These are phyloP conservation scores for Drosophila ohnishii DNA, from an alignment of 1,140 invertebrate genomes.

Conservation along the genomic window DNA sequence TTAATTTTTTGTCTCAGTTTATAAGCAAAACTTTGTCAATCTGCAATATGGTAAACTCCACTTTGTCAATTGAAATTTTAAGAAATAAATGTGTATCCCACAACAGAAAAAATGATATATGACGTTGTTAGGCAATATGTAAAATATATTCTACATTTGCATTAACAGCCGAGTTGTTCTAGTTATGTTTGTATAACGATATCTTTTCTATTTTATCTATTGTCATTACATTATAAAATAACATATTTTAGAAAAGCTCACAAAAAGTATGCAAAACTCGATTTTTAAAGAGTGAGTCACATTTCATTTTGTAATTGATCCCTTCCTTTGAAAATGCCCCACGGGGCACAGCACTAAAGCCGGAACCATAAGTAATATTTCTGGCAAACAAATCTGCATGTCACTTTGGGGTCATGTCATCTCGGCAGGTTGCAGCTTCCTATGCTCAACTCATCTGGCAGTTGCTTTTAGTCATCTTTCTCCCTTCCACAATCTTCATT, in stretches of 20 bases:
- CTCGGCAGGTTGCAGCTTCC: constrained; percentile 29
- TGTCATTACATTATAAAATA: too few species aligned
- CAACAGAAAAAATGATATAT: too few species aligned
- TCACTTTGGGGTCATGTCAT: constrained; percentile 47
- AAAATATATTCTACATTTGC: too few species aligned
- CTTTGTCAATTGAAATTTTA: too few species aligned
- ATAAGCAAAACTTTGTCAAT: too few species aligned
- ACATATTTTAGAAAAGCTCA: background rate
- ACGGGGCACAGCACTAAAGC: constrained; percentile 24
- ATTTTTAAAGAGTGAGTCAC: constrained; percentile 23
- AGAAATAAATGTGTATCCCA: too few species aligned
- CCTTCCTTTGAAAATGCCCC: constrained; percentile 21
- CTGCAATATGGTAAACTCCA: too few species aligned
- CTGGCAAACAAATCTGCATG: constrained; percentile 59
- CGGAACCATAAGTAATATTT: constrained; percentile 59
- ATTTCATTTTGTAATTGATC: constrained; percentile 60
- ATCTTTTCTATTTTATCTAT: too few species aligned
- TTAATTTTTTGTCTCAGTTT: too few species aligned
- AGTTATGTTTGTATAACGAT: too few species aligned
- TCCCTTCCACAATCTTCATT: constrained; percentile 30
- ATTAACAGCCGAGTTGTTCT: too few species aligned
- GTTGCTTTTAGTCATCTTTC: constrained; percentile 45
- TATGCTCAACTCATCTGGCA: constrained; percentile 21
- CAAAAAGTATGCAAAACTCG: background rate
- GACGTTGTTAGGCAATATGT: too few species aligned